A percentile compares a stretch with the other conserved stretches of the same genome.
Conservation (phyloP, 2,888 invertebrate species). For the Microchrysa polita region DNA sequence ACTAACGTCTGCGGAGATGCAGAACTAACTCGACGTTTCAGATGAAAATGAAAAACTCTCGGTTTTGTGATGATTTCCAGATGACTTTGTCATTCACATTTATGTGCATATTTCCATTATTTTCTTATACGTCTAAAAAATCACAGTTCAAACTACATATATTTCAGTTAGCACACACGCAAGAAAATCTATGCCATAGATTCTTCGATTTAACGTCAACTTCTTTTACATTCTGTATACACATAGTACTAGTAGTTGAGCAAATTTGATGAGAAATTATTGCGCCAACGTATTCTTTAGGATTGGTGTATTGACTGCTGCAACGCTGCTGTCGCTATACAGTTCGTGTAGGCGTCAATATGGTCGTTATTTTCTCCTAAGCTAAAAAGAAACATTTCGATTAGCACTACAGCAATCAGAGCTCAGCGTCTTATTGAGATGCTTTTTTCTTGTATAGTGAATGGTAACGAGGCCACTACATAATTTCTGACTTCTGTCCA, state of each 20-base stretch:
- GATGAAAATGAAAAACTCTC: background rate
- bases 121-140: too few relatives aligned
- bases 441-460: too few relatives aligned
- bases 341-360: constrained; percentile 35
- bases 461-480: constrained; percentile 6
- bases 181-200: too few relatives aligned
- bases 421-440: background rate
- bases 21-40: too few relatives aligned
- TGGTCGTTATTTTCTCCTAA: constrained; percentile 16
- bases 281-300: background rate
- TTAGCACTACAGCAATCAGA: background rate
- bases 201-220: constrained; percentile 26
- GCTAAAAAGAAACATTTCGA: background rate
- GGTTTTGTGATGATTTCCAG: too few relatives aligned
- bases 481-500: constrained; percentile 26
- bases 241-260: background rate
- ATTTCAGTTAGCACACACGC: too few relatives aligned
- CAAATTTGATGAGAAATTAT: background rate
- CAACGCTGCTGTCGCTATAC: constrained; percentile 18
- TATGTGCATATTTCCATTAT: too few relatives aligned
- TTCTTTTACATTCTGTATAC: constrained; percentile 40
- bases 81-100: too few relatives aligned
- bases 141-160: too few relatives aligned
- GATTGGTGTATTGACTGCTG: background rate
- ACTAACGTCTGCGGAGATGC: too few relatives aligned